phyloP scores from a whole-genome alignment of 2,797 vertebrate genomes.

The Crocidura indochinensis region DNA sequence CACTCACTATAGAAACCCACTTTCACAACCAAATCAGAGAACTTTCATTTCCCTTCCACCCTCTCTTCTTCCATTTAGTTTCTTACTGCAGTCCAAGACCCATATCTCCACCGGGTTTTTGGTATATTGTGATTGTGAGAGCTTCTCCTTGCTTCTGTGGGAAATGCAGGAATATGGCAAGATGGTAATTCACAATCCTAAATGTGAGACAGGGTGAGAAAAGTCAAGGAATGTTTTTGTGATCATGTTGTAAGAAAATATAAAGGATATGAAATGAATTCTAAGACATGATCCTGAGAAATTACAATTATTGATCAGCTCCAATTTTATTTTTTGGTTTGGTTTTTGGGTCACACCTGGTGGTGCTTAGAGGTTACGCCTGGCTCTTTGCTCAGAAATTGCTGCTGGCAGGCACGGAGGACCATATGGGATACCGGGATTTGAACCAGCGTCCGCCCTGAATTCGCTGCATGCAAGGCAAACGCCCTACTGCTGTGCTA shows the following conservation, averaged over 20 bases:
- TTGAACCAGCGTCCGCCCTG: too few relatives aligned
- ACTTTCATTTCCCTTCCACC: accelerated
- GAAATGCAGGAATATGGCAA: conserved; percentile 93
- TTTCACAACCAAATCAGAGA: background rate
- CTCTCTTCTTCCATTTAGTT: background rate
- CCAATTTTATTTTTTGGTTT: background rate
- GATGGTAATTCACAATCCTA: conserved; percentile 97
- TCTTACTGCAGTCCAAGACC: conserved; percentile 98
- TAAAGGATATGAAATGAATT: background rate
- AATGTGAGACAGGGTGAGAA: background rate
- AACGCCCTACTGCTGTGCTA: too few relatives aligned
- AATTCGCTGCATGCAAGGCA: too few relatives aligned
- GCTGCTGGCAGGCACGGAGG: too few relatives aligned
- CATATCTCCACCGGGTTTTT: conserved; percentile 98
- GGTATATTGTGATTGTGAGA: conserved; percentile 87
- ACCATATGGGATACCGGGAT: too few relatives aligned
- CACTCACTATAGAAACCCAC: background rate
- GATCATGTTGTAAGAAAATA: background rate
- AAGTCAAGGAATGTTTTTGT: background rate
- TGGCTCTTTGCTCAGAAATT: too few relatives aligned
- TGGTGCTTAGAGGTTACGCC: too few relatives aligned
- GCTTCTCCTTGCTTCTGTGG: conserved; percentile 92
- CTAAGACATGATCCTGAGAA: conserved; percentile 6
- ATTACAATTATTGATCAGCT: background rate
- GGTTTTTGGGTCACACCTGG: too few relatives aligned